Percentiles rank a stretch among this genome's conserved stretches.
These are phyloP conservation scores for Pipistrellus pygmaeus DNA, from an alignment of 2,797 vertebrate genomes.

Conservation along the genomic window DNA sequence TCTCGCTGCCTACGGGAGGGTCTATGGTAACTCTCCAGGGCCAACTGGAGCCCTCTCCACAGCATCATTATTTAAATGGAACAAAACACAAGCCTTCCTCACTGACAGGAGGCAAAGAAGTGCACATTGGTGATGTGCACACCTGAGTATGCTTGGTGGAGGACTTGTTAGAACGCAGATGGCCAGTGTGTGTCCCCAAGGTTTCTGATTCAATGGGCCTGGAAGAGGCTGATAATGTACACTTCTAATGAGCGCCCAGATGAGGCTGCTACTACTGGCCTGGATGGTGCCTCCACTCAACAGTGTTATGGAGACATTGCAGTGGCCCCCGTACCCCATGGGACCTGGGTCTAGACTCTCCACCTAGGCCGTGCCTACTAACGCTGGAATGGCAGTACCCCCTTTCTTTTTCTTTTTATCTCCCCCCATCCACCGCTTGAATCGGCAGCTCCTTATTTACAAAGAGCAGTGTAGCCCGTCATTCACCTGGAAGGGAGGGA, in stretches of 20 bases:
- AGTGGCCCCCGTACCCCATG: background rate
- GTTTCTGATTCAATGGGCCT: background rate
- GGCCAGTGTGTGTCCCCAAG: fast-evolving
- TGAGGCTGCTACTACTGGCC: background rate
- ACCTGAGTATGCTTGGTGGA: fast-evolving
- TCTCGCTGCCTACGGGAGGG: fast-evolving
- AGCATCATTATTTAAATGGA: background rate
- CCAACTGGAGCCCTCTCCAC: fast-evolving
- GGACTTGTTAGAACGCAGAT: background rate
- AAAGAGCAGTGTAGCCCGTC: background rate
- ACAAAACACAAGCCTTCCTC: background rate
- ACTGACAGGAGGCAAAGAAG: background rate
- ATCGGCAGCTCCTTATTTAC: background rate
- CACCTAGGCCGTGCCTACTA: fast-evolving
- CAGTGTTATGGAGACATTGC: background rate
- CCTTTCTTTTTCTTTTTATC: background rate
- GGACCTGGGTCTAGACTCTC: background rate
- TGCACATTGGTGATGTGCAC: fast-evolving
- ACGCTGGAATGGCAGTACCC: fast-evolving
- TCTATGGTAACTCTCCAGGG: fast-evolving
- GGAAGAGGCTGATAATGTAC: no score
- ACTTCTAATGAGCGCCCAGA: fast-evolving
- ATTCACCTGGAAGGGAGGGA: background rate
- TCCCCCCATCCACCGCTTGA: background rate
- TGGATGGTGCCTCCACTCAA: fast-evolving